Evolutionary conservation across 1,140 invertebrate species (phyloP).

Genomic region (Drosophila littoralis): DNA sequence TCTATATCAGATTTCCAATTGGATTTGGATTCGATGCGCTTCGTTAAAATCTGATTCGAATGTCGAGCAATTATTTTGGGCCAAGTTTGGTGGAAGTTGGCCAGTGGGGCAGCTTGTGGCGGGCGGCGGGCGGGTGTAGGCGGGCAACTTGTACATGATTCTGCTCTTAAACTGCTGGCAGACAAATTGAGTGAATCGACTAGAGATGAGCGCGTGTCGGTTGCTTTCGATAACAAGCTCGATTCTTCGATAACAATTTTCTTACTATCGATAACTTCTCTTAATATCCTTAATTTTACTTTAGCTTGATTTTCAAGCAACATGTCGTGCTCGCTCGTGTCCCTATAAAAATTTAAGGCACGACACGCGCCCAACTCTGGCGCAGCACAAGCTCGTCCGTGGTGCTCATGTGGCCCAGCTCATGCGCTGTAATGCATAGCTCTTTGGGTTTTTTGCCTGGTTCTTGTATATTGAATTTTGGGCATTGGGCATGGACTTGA

Average conservation of each 20-base stretch:
- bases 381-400: too few species aligned
- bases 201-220: background rate
- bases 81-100: slow-evolving; percentile 10
- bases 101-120: slow-evolving; percentile 1
- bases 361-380: too few species aligned
- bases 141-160: slow-evolving; percentile 28
- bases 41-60: slow-evolving; percentile 26
- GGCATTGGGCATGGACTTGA: background rate
- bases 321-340: too few species aligned
- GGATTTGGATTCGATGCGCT: slow-evolving; percentile 24
- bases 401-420: too few species aligned
- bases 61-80: slow-evolving; percentile 38
- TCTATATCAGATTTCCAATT: slow-evolving; percentile 30
- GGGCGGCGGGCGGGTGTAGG: background rate
- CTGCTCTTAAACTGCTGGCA: slow-evolving; percentile 37
- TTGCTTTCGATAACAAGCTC: background rate
- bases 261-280: too few species aligned
- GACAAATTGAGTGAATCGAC: slow-evolving; percentile 1
- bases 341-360: too few species aligned
- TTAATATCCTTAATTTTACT: too few species aligned
- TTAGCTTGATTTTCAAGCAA: too few species aligned
- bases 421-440: too few species aligned
- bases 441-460: too few species aligned
- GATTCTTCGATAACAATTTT: too few species aligned
- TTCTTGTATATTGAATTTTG: slow-evolving; percentile 6